Conservation (phyloP, 2,113 vertebrate species). For the Vidua macroura region DNA sequence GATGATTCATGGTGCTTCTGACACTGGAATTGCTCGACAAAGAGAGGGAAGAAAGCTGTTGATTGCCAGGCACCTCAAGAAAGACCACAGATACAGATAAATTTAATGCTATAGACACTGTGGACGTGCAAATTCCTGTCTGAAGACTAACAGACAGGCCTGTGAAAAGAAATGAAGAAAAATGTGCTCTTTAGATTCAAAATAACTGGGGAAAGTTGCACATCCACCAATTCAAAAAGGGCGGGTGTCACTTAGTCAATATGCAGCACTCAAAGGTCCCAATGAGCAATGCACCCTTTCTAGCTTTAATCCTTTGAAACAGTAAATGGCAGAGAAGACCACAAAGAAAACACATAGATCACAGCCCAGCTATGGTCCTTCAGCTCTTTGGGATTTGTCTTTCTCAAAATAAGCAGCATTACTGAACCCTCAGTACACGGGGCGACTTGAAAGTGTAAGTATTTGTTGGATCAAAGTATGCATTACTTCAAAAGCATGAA, state of each 20-base stretch:
- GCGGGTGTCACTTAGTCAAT: neutral
- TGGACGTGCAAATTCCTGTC: slow-evolving; percentile 12
- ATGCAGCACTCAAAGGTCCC: neutral
- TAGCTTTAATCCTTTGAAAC: neutral
- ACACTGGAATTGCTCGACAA: slow-evolving; percentile 9
- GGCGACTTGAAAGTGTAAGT: neutral
- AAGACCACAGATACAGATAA: slow-evolving; percentile 37
- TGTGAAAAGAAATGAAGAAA: slow-evolving; percentile 10
- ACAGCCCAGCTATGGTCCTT: neutral
- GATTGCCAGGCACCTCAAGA: slow-evolving; percentile 20
- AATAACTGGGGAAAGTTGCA: neutral
- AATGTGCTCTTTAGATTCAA: neutral
- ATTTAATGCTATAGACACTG: neutral
- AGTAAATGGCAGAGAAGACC: neutral
- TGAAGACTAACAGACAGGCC: neutral
- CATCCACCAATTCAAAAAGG: slow-evolving; percentile 6
- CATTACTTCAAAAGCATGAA: slow-evolving; percentile 60
- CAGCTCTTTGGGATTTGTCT: neutral
- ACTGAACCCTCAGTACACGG: neutral
- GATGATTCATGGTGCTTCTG: slow-evolving; percentile 39
- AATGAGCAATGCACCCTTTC: neutral
- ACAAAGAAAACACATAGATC: neutral
- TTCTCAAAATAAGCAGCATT: neutral
- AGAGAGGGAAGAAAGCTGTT: slow-evolving; percentile 34
- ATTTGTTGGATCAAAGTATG: slow-evolving; percentile 51